Percentiles rank a stretch among this genome's conserved stretches.
phyloP scores from a whole-genome alignment of 1,140 invertebrate species.

The Nomia melanderi region DNA sequence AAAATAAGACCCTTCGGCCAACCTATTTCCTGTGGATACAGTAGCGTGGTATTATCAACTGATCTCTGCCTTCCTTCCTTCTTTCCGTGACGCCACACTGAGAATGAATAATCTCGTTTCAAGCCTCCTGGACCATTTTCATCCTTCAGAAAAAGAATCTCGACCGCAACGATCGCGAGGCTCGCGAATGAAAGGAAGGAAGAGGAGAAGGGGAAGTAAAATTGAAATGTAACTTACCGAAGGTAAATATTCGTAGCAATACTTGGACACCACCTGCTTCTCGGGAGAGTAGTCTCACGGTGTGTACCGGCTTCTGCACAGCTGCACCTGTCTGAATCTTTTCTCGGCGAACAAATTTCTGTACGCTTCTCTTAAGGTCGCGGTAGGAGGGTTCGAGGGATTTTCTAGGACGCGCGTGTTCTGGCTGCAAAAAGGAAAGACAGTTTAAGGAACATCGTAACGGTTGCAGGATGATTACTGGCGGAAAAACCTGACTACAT shows the following conservation, averaged over 20 bases:
- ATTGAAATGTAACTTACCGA: constrained; percentile 43
- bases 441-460: neutral
- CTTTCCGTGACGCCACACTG: neutral
- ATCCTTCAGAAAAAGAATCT: neutral
- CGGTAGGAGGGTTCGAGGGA: neutral
- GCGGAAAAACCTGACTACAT: neutral
- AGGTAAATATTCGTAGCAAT: constrained; percentile 10
- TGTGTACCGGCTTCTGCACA: constrained; percentile 13
- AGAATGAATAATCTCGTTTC: neutral
- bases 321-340: constrained; percentile 51
- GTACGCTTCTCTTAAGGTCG: constrained; percentile 8
- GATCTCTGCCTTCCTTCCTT: neutral
- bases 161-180: neutral
- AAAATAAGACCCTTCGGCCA: no score
- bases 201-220: constrained; percentile 5
- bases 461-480: no score
- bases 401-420: neutral
- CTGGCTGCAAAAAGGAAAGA: constrained; percentile 35
- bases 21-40: no score
- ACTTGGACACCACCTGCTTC: constrained; percentile 43
- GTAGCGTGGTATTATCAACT: no score
- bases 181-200: neutral
- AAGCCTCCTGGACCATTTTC: neutral
- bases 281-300: constrained; percentile 3
- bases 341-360: constrained; percentile 31